Evolutionary conservation across 2,888 invertebrate genomes (phyloP).

Genomic region (Paralinhomoeus sp.): DNA sequence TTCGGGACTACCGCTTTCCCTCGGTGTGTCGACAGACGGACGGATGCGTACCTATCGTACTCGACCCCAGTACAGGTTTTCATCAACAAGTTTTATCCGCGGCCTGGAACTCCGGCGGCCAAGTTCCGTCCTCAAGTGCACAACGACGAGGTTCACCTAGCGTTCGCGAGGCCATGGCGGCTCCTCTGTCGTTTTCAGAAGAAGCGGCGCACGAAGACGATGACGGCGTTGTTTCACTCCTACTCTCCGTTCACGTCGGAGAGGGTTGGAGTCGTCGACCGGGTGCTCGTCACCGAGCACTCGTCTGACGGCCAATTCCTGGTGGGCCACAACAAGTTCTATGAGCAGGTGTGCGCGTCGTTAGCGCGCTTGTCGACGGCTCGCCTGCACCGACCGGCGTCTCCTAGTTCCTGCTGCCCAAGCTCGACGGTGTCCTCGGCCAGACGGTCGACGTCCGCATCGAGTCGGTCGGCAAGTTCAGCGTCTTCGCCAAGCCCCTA

Average conservation of each 20-base stretch:
- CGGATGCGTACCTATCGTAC: too few relatives aligned
- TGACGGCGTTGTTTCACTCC: conserved; percentile 63
- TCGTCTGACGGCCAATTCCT: conserved; percentile 69
- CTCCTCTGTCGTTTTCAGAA: conserved; percentile 35
- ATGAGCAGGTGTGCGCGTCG: conserved; percentile 62
- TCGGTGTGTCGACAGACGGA: conserved; percentile 5
- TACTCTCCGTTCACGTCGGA: conserved; percentile 54
- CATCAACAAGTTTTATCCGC: conserved; percentile 89
- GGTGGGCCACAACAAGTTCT: conserved; percentile 81
- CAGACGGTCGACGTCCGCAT: too few relatives aligned
- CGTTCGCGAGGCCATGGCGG: too few relatives aligned
- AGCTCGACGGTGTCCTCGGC: too few relatives aligned
- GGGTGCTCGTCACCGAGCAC: conserved; percentile 69
- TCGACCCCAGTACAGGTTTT: conserved; percentile 39
- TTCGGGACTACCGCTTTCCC: conserved; percentile 64
- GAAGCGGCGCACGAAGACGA: conserved; percentile 59
- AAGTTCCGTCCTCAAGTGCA: conserved; percentile 50
- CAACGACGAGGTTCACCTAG: background rate
- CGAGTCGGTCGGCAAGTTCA: too few relatives aligned
- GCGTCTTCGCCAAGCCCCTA: too few relatives aligned
- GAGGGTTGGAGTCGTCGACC: conserved; percentile 27
- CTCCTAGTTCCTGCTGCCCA: too few relatives aligned
- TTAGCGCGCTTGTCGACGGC: too few relatives aligned
- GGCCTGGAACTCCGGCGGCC: conserved; percentile 88
- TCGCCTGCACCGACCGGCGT: too few relatives aligned